These are phyloP conservation scores for Syngnathus scovelli DNA, from an alignment of 2,113 vertebrate species.

Conservation along the genomic window DNA sequence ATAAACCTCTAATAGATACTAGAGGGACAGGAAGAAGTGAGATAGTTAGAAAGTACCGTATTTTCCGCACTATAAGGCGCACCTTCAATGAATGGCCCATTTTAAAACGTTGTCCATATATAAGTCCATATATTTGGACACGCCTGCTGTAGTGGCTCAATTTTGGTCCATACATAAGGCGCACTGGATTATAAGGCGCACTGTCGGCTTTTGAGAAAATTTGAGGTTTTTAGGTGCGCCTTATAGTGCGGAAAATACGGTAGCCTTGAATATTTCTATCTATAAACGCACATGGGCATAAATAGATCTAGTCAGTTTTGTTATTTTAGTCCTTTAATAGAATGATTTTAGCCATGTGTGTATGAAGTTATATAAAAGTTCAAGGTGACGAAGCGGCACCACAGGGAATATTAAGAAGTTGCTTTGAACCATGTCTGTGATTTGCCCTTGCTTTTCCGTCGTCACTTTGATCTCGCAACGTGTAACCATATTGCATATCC, in stretches of 20 bases:
- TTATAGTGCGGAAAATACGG: too few species aligned
- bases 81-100: neutral
- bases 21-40: conserved; percentile 11
- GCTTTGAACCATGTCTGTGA: conserved; percentile 47
- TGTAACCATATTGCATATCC: conserved; percentile 41
- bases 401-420: conserved; percentile 18
- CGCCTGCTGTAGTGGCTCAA: too few species aligned
- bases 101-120: too few species aligned
- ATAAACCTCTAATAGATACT: neutral
- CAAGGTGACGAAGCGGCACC: conserved; percentile 34
- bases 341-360: neutral
- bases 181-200: too few species aligned
- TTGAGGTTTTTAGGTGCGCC: too few species aligned
- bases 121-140: too few species aligned
- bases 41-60: conserved; percentile 11
- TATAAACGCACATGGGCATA: too few species aligned
- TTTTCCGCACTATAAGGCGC: too few species aligned
- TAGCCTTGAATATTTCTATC: too few species aligned
- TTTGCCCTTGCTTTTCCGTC: conserved; percentile 32
- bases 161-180: too few species aligned
- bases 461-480: conserved; percentile 47
- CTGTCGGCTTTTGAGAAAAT: too few species aligned
- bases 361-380: conserved; percentile 19
- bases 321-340: neutral
- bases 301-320: too few species aligned